Evolutionary conservation across 2,888 invertebrate species (phyloP).

Genomic region (Pteria penguin): DNA sequence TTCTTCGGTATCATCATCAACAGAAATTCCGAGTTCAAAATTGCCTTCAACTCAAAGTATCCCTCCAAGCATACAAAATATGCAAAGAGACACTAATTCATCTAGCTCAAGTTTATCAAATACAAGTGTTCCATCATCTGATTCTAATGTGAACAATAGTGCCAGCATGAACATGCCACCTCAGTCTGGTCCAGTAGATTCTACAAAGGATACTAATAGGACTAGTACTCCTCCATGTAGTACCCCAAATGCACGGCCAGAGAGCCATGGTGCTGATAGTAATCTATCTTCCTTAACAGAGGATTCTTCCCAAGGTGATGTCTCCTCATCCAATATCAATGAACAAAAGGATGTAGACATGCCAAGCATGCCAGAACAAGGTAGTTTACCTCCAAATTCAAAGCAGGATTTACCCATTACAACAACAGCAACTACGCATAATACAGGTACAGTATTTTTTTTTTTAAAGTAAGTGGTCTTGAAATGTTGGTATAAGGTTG

Average conservation of each 20-base stretch:
- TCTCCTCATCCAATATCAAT: neutral
- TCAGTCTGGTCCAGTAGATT: slow-evolving; percentile 22
- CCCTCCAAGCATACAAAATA: slow-evolving; percentile 41
- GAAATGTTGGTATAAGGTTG: too few relatives aligned
- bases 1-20: slow-evolving; percentile 32
- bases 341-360: slow-evolving; percentile 24
- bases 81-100: slow-evolving; percentile 46
- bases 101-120: slow-evolving; percentile 41
- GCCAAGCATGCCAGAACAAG: slow-evolving; percentile 27
- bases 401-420: slow-evolving; percentile 41
- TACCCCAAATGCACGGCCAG: slow-evolving; percentile 13
- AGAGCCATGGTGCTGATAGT: slow-evolving; percentile 23
- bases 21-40: slow-evolving; percentile 21
- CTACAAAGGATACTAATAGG: slow-evolving; percentile 11
- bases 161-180: slow-evolving; percentile 15
- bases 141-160: slow-evolving; percentile 11
- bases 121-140: slow-evolving; percentile 28
- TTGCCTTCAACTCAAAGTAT: slow-evolving; percentile 38
- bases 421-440: slow-evolving; percentile 40
- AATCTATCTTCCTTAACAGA: slow-evolving; percentile 24
- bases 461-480: too few relatives aligned
- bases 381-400: slow-evolving; percentile 32
- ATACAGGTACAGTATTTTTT: slow-evolving; percentile 39
- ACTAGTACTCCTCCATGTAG: slow-evolving; percentile 12
- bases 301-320: slow-evolving; percentile 22